Conservation (phyloP, 2,888 invertebrate genomes). For the Mayetiola destructor region DNA sequence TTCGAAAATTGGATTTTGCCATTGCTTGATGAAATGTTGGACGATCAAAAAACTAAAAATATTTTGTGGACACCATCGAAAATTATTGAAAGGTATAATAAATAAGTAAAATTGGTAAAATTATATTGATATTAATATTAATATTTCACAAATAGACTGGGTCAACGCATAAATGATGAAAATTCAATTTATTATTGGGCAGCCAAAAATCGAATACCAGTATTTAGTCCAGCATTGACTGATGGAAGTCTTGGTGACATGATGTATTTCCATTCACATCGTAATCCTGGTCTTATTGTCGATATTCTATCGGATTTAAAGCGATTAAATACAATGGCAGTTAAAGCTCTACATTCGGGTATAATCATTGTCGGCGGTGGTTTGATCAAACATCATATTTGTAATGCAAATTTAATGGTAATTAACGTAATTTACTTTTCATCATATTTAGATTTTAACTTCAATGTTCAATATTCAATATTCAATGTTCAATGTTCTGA, state of each 20-base stretch:
- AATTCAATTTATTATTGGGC: conserved; percentile 96
- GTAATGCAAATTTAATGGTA: conserved; percentile 94
- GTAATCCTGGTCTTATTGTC: conserved; percentile 78
- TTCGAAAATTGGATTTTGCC: conserved; percentile 97
- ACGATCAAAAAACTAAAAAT: conserved; percentile 64
- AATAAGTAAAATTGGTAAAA: not conserved
- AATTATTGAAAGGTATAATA: conserved; percentile 41
- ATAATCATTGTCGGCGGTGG: conserved; percentile 95
- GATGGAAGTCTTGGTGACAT: conserved; percentile 97
- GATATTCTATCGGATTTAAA: conserved; percentile 88
- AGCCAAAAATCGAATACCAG: conserved; percentile 88
- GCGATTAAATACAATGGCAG: conserved; percentile 83
- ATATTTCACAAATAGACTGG: conserved; percentile 42
- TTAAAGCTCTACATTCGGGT: conserved; percentile 84
- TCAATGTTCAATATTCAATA: not conserved
- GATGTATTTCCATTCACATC: conserved; percentile 96
- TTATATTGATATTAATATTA: not conserved
- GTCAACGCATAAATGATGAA: conserved; percentile 77
- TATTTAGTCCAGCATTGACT: conserved; percentile 93
- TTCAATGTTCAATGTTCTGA: not conserved
- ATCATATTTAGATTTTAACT: not conserved
- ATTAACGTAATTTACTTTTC: not conserved
- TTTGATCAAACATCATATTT: conserved; percentile 96
- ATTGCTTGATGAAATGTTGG: conserved; percentile 74
- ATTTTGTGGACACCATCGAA: conserved; percentile 85